Base-by-base conservation (phyloP, 2,113 vertebrate species). In the Chloebia gouldiae region DNA sequence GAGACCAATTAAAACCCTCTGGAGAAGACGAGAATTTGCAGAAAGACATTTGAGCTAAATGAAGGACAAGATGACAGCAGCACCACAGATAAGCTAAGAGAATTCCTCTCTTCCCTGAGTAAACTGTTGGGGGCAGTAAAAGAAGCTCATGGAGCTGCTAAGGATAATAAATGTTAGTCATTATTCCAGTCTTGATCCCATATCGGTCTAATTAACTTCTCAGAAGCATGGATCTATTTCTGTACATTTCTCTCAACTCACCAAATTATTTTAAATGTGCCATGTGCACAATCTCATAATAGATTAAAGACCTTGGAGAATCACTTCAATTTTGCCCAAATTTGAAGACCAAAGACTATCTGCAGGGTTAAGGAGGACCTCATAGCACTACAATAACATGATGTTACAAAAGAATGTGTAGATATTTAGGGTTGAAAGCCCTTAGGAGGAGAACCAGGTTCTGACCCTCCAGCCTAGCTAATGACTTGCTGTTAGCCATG, bases 161-260 rank as follows among this genome's bases (percentile, higher is more conserved):
- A 83, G 68, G 65, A 92, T 95, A 95, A 94, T 90, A 96, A 94
- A 94, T 84, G 69, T 75, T 86, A 92, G 85, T 90, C 88, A 95
- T 94, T 95, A 90, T 93, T 91, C 57, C 71, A 93, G 65, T 42
- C 94, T 93, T 92, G 93, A 92, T 88, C 80, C 76, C 65, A 27
- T 78, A 90, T 92, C 10, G 0, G 88, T 93, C 90, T 95, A 88
- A 93, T 94, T 94, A 97, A 83, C 88, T 95, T 88, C 88, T 90
- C 79, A 93, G 86, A 81, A 96, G 56, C 76, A 83, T 53, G 69
- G 49, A 93, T 86, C 90, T 96, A 90, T 96, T 95, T 95, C 88
- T 86, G 93, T 30, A 88, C 88, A 86, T 90, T 93, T 86, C 90
- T 92, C 68, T 96, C 88, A 88, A 93, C 47, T 90, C 72, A 86